Base-by-base conservation (phyloP, 92 coral and sea anemone genomes). In the Scolanthus callimorphus region DNA sequence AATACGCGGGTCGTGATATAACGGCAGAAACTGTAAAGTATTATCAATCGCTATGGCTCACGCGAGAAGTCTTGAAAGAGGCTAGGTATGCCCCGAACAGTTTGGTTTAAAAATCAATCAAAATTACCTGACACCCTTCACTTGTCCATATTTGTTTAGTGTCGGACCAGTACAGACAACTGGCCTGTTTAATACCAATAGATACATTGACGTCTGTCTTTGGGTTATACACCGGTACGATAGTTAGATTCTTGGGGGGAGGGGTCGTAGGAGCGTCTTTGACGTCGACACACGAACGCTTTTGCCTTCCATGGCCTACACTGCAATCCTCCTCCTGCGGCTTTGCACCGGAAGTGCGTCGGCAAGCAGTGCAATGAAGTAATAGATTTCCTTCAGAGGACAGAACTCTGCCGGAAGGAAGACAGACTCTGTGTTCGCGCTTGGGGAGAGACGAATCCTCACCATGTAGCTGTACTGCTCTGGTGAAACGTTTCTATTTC, bases 241-340 rank as follows among this genome's bases (percentile, higher is more conserved):
- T 57, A 13, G 95, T 71, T 4, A 76, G 53, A 55, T 86, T 86
- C 61, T 65, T 22, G 8, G 67, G 72, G 3, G 70, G 69, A 37
- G 89, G 82, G 48, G 89, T 81, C 51, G 95, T 65, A 11, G 89
- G 95, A 0, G 95, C 82, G 27, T 86, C 89, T 57, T 79, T 74
- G 29, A 82, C 65, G 37, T 86, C 82, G 0, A 86, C 82, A 50
- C 95, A 86, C 4, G 95, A 86, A 21, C 89, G 62, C 69, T 86
- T 86, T 37, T 71, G 71, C 4, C 95, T 73, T 39, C 52, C 75
- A 45, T 46, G 47, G 13, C 78, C 78, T 4, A 37, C 78, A 26
- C 90, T 78, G 3, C 78, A 70, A 54, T 70, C 57, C 69, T 49
- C 49, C 4, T 67, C 76, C 9, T 65, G 69, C 20, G 21, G 31